Percentiles rank a stretch among this genome's conserved stretches.
These are phyloP conservation scores for Oligia latruncula DNA, from an alignment of 2,888 invertebrate species.

Conservation along the genomic window DNA sequence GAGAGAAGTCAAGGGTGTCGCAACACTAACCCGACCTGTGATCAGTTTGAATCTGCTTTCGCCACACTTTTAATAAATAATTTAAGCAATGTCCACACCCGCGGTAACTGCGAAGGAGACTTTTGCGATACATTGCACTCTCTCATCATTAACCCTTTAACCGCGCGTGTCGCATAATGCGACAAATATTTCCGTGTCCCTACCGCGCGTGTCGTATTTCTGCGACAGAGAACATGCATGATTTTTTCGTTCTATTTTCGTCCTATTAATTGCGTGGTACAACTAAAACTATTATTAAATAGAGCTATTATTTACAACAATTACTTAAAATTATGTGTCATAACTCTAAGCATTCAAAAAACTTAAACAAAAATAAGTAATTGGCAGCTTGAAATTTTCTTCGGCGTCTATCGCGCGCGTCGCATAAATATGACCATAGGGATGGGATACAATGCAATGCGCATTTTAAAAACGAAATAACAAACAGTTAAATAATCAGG, in stretches of 20 bases:
- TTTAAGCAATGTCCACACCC: slow-evolving; percentile 58
- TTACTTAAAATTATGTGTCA: slow-evolving; percentile 45
- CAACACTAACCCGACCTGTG: too few relatives aligned
- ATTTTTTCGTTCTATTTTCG: slow-evolving; percentile 33
- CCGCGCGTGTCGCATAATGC: background rate
- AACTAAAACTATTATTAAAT: slow-evolving; percentile 44
- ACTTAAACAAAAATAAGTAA: slow-evolving; percentile 41
- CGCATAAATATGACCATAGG: slow-evolving; percentile 45
- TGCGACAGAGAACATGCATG: slow-evolving; percentile 35
- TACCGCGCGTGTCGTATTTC: slow-evolving; percentile 24
- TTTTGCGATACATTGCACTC: slow-evolving; percentile 32
- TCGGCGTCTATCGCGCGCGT: slow-evolving; percentile 43
- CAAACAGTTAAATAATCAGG: slow-evolving; percentile 43
- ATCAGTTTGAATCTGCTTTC: slow-evolving; percentile 31
- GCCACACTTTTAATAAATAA: slow-evolving; percentile 33
- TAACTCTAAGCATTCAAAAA: slow-evolving; percentile 41
- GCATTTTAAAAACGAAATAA: slow-evolving; percentile 46
- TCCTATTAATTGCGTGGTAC: background rate
- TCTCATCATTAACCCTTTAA: slow-evolving; percentile 29
- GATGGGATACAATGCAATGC: slow-evolving; percentile 45
- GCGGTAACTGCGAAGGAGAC: slow-evolving; percentile 45
- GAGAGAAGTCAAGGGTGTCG: too few relatives aligned
- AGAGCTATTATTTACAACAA: slow-evolving; percentile 45
- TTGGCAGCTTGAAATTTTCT: slow-evolving; percentile 43
- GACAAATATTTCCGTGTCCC: too few relatives aligned